phyloP scores from a whole-genome alignment of 2,888 invertebrate species.

The Euclidia mi region DNA sequence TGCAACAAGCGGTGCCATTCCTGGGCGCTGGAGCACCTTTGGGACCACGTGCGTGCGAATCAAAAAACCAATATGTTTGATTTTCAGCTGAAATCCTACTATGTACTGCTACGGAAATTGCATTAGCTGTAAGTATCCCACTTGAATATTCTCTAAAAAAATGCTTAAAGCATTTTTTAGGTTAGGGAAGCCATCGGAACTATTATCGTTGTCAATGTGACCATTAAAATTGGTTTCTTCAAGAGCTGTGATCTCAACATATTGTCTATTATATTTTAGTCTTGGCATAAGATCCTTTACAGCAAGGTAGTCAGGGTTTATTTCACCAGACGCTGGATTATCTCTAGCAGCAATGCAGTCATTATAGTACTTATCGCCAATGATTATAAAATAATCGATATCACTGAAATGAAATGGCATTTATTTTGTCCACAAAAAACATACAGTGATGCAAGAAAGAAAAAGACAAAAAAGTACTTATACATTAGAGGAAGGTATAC shows the following conservation, averaged over 20 bases:
- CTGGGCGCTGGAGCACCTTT: not conserved
- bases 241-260: no score
- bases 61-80: not conserved
- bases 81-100: not conserved
- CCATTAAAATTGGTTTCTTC: no score
- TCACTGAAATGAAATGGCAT: no score
- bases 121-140: not conserved
- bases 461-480: no score
- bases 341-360: not conserved
- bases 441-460: no score
- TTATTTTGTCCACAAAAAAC: no score
- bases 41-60: not conserved
- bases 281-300: not conserved
- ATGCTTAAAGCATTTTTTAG: no score
- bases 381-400: no score
- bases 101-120: not conserved
- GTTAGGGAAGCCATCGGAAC: no score
- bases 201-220: no score
- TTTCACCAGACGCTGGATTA: not conserved
- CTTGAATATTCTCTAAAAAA: not conserved
- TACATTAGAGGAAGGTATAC: no score
- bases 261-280: no score
- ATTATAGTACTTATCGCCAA: not conserved
- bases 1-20: not conserved
- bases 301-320: not conserved